Evolutionary conservation across 53 echinoderm and acorn worm species (phyloP).

Genomic region (Holothuria leucospilota): DNA sequence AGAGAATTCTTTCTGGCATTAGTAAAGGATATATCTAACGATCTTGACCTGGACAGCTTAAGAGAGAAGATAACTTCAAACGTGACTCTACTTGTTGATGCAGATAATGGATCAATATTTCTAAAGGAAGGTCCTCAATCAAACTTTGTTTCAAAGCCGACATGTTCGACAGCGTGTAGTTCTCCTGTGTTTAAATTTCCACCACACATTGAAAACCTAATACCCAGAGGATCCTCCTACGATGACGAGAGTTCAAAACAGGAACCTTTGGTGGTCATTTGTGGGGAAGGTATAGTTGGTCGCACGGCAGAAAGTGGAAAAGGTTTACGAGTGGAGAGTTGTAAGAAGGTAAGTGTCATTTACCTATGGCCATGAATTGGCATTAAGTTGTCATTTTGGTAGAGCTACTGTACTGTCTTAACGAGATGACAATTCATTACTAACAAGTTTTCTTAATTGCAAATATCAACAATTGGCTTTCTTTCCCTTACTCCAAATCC

Average conservation of each 20-base stretch:
- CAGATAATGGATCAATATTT: slow-evolving; percentile 75
- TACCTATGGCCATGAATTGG: not conserved
- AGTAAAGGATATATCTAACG: slow-evolving; percentile 98
- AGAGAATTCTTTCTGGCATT: slow-evolving; percentile 92
- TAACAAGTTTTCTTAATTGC: too few relatives aligned
- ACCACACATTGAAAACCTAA: slow-evolving; percentile 48
- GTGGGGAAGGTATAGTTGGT: slow-evolving; percentile 85
- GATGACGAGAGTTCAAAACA: slow-evolving; percentile 65
- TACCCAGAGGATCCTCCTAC: slow-evolving; percentile 57
- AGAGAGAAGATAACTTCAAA: slow-evolving; percentile 81
- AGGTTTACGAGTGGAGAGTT: slow-evolving; percentile 72
- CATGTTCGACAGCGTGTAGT: not conserved
- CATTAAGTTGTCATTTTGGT: too few relatives aligned
- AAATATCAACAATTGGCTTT: too few relatives aligned
- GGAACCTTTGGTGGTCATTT: slow-evolving; percentile 66
- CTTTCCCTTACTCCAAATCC: too few relatives aligned
- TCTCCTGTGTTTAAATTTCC: slow-evolving; percentile 49
- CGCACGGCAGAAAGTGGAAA: slow-evolving; percentile 83
- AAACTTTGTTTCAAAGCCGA: slow-evolving; percentile 55
- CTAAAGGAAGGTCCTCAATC: slow-evolving; percentile 94
- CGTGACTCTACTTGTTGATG: slow-evolving; percentile 85
- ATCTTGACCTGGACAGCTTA: slow-evolving; percentile 86
- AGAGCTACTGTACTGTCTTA: too few relatives aligned
- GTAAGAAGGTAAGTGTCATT: slow-evolving; percentile 73
- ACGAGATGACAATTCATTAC: too few relatives aligned